Evolutionary conservation across 2,888 invertebrate species (phyloP).

Genomic region (Parnassius orleans): DNA sequence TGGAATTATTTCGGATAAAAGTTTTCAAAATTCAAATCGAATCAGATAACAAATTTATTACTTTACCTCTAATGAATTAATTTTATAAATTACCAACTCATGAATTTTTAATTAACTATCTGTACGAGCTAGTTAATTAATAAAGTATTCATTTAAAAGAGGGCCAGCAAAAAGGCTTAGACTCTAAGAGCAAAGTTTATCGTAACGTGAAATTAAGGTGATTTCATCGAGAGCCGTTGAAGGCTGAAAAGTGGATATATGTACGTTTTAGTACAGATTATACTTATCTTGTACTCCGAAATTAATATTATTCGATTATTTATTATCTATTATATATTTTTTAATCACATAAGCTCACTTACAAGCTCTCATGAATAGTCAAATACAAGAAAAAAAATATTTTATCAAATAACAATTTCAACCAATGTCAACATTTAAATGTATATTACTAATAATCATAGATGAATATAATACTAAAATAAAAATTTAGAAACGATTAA

Average conservation of each 20-base stretch:
- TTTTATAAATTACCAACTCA: constrained; percentile 43
- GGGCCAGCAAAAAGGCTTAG: constrained; percentile 50
- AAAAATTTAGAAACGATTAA: too few species aligned
- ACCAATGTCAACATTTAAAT: too few species aligned
- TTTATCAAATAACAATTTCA: too few species aligned
- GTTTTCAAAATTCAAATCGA: constrained; percentile 11
- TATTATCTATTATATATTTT: too few species aligned
- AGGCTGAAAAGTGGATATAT: constrained; percentile 47
- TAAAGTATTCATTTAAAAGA: constrained; percentile 64
- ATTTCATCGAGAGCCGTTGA: constrained; percentile 52
- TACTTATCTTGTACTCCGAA: background rate
- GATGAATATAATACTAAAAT: too few species aligned
- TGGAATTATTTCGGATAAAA: background rate
- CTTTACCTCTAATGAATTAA: constrained; percentile 39
- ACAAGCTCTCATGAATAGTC: too few species aligned
- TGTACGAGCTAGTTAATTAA: constrained; percentile 63
- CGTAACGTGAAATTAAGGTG: constrained; percentile 48
- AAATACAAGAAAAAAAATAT: too few species aligned
- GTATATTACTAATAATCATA: too few species aligned
- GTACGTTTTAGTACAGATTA: constrained; percentile 42
- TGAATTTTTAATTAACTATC: constrained; percentile 45
- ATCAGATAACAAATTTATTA: constrained; percentile 36
- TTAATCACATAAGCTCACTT: too few species aligned
- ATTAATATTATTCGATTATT: too few species aligned
- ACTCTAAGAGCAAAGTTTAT: constrained; percentile 60